phyloP scores from a whole-genome alignment of 2,888 invertebrate species.

The Stenoptilia bipunctidactyla region DNA sequence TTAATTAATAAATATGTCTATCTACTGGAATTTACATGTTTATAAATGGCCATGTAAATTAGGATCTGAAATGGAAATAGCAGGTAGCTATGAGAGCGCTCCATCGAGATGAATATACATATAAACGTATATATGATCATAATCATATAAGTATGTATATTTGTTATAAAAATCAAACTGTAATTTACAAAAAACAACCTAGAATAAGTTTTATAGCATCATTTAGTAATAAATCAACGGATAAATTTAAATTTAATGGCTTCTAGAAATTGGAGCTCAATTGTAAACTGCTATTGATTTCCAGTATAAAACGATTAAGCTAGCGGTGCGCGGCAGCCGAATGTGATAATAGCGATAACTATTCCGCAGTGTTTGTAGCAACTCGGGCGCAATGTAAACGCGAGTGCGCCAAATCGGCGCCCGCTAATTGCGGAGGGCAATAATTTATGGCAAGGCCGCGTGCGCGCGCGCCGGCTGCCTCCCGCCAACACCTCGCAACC shows the following conservation, averaged over 20 bases:
- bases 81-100: background rate
- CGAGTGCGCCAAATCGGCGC: slow-evolving; percentile 59
- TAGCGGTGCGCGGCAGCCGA: slow-evolving; percentile 6
- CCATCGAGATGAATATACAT: too few species aligned
- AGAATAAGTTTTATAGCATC: background rate
- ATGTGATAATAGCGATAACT: slow-evolving; percentile 17
- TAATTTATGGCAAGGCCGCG: slow-evolving; percentile 51
- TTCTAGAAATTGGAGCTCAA: background rate
- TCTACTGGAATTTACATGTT: slow-evolving; percentile 29
- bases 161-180: too few species aligned
- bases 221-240: slow-evolving; percentile 1
- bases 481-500: slow-evolving; percentile 16
- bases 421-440: slow-evolving; percentile 56
- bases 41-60: slow-evolving; percentile 19
- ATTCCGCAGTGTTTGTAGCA: slow-evolving; percentile 16
- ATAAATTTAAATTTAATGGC: background rate
- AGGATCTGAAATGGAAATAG: background rate
- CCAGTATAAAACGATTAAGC: slow-evolving; percentile 1
- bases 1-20: slow-evolving; percentile 29
- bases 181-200: too few species aligned
- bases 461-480: slow-evolving; percentile 25
- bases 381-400: slow-evolving; percentile 22
- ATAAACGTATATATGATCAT: too few species aligned
- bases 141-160: too few species aligned
- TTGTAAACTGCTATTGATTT: slow-evolving; percentile 1